Evolutionary conservation across 1,140 invertebrate species (phyloP).

Genomic region (Cydia fagiglandana): DNA sequence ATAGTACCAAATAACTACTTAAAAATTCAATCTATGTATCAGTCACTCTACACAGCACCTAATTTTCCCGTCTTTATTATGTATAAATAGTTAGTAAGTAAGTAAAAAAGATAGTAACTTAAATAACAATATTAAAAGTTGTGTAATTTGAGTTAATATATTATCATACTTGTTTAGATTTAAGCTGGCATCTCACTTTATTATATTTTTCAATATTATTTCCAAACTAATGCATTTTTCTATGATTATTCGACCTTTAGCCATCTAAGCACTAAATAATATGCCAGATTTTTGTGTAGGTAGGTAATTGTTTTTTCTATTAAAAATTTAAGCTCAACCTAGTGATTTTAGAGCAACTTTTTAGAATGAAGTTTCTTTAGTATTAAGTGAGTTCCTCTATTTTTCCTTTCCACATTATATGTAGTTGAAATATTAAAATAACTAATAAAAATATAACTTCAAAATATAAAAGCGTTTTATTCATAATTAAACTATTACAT

Average conservation of each 20-base stretch:
- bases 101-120: background rate
- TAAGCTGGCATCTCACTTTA: background rate
- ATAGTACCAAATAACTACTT: conserved; percentile 9
- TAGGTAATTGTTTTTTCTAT: no score
- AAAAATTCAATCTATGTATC: background rate
- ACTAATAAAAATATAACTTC: background rate
- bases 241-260: no score
- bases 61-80: background rate
- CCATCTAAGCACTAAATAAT: no score
- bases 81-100: background rate
- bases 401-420: background rate
- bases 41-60: background rate
- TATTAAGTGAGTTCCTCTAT: background rate
- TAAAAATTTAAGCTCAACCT: background rate
- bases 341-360: background rate
- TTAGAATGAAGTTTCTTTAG: conserved; percentile 6
- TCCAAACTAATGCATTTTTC: no score
- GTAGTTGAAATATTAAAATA: background rate
- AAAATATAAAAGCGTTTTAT: background rate
- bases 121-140: background rate
- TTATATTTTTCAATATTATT: no score
- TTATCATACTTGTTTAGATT: background rate
- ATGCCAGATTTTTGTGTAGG: no score
- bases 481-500: background rate
- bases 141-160: no score